Evolutionary conservation across 1,140 invertebrate species (phyloP).

Genomic region (Anthonomus grandis): DNA sequence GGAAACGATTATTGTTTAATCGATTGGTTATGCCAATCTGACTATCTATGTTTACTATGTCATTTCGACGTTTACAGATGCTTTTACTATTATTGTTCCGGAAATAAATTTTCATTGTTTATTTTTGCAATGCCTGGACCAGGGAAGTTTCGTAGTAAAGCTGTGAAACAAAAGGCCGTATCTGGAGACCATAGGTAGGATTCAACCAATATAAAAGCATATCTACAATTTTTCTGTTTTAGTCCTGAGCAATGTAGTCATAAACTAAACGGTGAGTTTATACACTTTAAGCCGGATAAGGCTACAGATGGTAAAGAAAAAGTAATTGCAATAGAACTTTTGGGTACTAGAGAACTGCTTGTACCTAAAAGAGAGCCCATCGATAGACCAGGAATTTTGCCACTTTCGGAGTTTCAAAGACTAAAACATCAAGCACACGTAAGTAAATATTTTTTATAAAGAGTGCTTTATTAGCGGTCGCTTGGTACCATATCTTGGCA

Average conservation of each 20-base stretch:
- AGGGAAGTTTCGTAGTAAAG: too few species aligned
- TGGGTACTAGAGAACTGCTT: slow-evolving; percentile 31
- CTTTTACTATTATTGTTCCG: too few species aligned
- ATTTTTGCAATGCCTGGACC: too few species aligned
- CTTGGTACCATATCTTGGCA: neutral
- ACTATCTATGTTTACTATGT: too few species aligned
- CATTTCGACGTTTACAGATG: too few species aligned
- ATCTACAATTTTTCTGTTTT: too few species aligned
- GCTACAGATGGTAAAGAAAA: slow-evolving; percentile 34
- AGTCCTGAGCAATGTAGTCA: slow-evolving; percentile 28
- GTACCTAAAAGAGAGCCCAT: slow-evolving; percentile 38
- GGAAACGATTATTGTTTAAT: too few species aligned
- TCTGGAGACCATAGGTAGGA: too few species aligned
- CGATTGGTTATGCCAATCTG: too few species aligned
- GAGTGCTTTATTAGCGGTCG: neutral
- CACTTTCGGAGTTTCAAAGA: slow-evolving; percentile 35
- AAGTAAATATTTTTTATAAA: slow-evolving; percentile 8
- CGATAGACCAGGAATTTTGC: slow-evolving; percentile 37
- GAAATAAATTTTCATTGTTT: too few species aligned
- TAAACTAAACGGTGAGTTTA: slow-evolving; percentile 19
- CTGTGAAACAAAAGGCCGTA: too few species aligned
- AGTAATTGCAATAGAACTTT: slow-evolving; percentile 24
- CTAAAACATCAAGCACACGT: slow-evolving; percentile 40
- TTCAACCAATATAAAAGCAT: too few species aligned
- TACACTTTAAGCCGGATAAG: slow-evolving; percentile 23